Evolutionary conservation across 2,797 vertebrate genomes (phyloP), one percentile per base, ranked within the genome.

Genomic region (Coregonus ussuriensis): DNA sequence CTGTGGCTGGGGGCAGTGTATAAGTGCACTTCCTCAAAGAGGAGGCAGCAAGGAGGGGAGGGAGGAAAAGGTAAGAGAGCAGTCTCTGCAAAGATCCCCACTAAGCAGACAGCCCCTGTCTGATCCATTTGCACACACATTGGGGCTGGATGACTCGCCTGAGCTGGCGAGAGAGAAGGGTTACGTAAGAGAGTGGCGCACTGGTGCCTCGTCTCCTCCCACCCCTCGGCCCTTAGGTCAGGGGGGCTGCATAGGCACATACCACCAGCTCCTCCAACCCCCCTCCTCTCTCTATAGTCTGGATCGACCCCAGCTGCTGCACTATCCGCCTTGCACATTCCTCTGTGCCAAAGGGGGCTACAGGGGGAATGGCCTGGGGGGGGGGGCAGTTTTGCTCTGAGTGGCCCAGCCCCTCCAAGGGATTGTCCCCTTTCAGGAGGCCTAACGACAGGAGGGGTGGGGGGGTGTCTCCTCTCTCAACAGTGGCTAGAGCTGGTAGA

Each of bases 301-400:
- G 68, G 79, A 69, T 41, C 54, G 13, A 74, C 69, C 74, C 70
- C 78, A 81, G 63, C 63, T 82, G 78, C 65, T 82, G 78, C 65
- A 76, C 73, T 73, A 25, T 75, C 51, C 25, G 70, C 77, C 69
- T 75, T 72, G 35, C 72, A 70, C 76, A 71, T 56, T 82, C 78
- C 66, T 37, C 75, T 25, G 18, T 35, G 71, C 56, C 54, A 41
- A 47, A 53, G 15, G 18, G 47, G 25, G 33, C 41, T 37, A 25
- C 7, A 11, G 18, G 66, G 65, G 51, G 35, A 77, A 21, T 18
- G 56, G 69, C 65, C 68, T 31, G 29, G 33, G 41, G 33, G 33
- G 33, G 70, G 21, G 11, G 5, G 29, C 71, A 31, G 2, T 29
- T 25, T 56, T 15, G 51, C 21, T 4, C 29, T 31, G 25, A 16